Conservation (phyloP, 2,888 invertebrate species). For the Ectemnius cavifrons region DNA sequence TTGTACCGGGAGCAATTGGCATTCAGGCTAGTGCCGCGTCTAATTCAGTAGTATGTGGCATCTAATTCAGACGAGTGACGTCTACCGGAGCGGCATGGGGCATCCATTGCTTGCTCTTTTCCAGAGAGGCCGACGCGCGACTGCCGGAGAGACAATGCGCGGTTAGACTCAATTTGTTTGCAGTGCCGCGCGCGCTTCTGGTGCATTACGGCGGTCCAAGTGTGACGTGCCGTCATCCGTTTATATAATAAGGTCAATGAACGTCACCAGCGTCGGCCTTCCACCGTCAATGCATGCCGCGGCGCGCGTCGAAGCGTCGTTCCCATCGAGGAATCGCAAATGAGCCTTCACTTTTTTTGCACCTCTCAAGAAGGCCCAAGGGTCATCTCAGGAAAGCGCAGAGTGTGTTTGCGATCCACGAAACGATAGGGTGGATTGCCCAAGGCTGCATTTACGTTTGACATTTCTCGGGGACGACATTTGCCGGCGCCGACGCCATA, state of each 20-base stretch:
- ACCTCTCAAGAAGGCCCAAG: not conserved
- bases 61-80: too few relatives aligned
- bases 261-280: not conserved
- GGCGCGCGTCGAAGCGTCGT: too few relatives aligned
- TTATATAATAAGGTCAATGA: slow-evolving; percentile 7
- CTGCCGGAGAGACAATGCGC: not conserved
- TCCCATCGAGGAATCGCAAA: not conserved
- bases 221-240: not conserved
- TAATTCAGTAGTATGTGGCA: too few relatives aligned
- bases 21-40: too few relatives aligned
- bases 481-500: slow-evolving; percentile 45
- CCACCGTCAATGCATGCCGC: too few relatives aligned
- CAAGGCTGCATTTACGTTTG: slow-evolving; percentile 60
- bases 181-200: not conserved
- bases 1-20: too few relatives aligned
- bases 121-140: too few relatives aligned
- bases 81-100: too few relatives aligned
- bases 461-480: slow-evolving; percentile 63
- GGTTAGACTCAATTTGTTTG: slow-evolving; percentile 1
- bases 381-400: slow-evolving; percentile 1
- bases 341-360: not conserved
- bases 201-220: not conserved
- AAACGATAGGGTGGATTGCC: slow-evolving; percentile 49
- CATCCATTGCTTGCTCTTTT: too few relatives aligned
- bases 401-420: slow-evolving; percentile 42